Base-by-base conservation (phyloP, 2,797 vertebrate species). In the Tragelaphus eurycerus region DNA sequence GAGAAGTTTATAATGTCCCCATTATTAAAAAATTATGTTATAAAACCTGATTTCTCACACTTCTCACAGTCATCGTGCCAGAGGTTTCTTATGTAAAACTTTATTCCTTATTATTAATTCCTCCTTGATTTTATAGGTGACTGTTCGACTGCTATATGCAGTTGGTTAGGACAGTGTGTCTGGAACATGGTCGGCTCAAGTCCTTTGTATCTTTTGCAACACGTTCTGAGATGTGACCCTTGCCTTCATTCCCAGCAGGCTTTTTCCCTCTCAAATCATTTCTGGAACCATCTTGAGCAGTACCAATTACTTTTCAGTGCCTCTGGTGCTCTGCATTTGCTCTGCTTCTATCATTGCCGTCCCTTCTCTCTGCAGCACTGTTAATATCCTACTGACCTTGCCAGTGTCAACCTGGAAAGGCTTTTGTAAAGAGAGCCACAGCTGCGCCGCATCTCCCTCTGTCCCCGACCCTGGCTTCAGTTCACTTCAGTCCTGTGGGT, bases 61-160 rank as follows among this genome's bases (percentile, higher is more conserved):
- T 67, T 34, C 0, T 78, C 59, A 86, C 3, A 90, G 2, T 89
- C 2, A 57, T 81, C 17, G 62, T 12, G 89, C 25, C 3, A 43
- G 64, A 74, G 1, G 16, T 34, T 91, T 86, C 17, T 54, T 85
- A 74, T 60, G 48, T 79, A 38, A 89, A 78, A 50, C 48, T 23
- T 46, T 83, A 89, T 78, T 95, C 17, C 13, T 88, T 50, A 54
- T 43, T 71, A 74, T 81, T 92, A 93, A 88, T 90, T 67, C 19
- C 3, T 81, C 50, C 78, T 94, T 50, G 81, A 23, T 60, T 71
- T 43, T 67, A 29, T 19, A 62, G 17, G 6, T 88, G 16, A 48
- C 8, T 59, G 62, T 84, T 55, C 48, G 62, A 87, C 54, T 89
- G 15, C 2, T 79, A 6, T 64, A 9, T 81, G 38, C 57, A 64